Base-by-base conservation (phyloP, 2,797 vertebrate genomes). In the Orientallactaga sibirica region DNA sequence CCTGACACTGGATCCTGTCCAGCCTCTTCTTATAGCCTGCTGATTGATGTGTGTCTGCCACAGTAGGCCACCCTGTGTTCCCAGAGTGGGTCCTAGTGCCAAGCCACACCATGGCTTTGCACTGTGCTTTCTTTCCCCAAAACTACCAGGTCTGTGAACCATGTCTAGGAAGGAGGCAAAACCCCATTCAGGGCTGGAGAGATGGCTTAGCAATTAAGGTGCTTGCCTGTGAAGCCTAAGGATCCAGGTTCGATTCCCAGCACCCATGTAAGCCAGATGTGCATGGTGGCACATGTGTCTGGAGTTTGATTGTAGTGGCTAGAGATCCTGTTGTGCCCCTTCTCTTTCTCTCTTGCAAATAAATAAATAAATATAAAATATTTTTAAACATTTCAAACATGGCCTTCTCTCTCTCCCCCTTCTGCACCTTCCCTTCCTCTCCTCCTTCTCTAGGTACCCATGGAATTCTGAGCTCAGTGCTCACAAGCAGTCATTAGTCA, bases 31-130 rank as follows among this genome's bases (percentile, higher is more conserved):
- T 7, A 8, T 37, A 25, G 37, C 7, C 0, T 48, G 48, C 0
- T 62, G 67, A 4, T 24, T 62, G 67, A 4, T 24, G 7, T 0
- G 1, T 2, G 0, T 61, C 11, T 73, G 37, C 20, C 76, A 2
- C 1, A 6, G 33, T 2, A 55, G 67, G 66, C 48, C 29, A 16
- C 27, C 73, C 18, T n/a, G 20, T 70, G 20, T 22, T 79, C 58
- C 15, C 1, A 0, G 9, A 10, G 79, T 43, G 27, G 4, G 43
- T 68, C 52, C 41, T 25, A 1, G 58, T 25, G 12, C 33, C 81
- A 76, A 2, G 0, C 3, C 7, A 18, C 15, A 7, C 8, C 29
- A 0, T 25, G 68, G 33, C 33, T 61, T 61, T 84, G 29, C 29
- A 1, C 20, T 29, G 25, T 3, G 25, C 61, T 58, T 29, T 68